Evolutionary conservation across 1,140 invertebrate species (phyloP).

Genomic region (Brachionus rubens): DNA sequence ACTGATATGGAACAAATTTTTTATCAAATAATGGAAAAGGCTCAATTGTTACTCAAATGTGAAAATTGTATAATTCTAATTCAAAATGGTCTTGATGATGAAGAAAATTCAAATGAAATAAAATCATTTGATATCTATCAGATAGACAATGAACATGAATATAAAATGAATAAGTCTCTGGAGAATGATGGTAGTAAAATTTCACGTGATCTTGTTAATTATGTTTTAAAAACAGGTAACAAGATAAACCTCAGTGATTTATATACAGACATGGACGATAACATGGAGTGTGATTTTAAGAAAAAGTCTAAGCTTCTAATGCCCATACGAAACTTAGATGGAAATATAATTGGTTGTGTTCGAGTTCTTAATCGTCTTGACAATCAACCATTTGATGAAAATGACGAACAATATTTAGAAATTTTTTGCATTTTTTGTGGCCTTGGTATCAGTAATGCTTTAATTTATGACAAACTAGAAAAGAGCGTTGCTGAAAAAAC

Average conservation of each 20-base stretch:
- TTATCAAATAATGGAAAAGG: slow-evolving; percentile 62
- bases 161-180: slow-evolving; percentile 45
- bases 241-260: slow-evolving; percentile 89
- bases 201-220: slow-evolving; percentile 76
- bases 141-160: slow-evolving; percentile 59
- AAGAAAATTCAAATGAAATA: slow-evolving; percentile 52
- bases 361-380: not conserved
- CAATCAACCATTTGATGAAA: slow-evolving; percentile 26
- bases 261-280: slow-evolving; percentile 73
- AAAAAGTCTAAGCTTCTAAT: slow-evolving; percentile 84
- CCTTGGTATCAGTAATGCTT: slow-evolving; percentile 90
- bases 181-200: not conserved
- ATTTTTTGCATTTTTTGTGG: slow-evolving; percentile 95
- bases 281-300: slow-evolving; percentile 82
- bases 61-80: slow-evolving; percentile 61
- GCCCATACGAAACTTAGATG: slow-evolving; percentile 88
- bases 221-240: slow-evolving; percentile 84
- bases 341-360: slow-evolving; percentile 58
- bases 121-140: slow-evolving; percentile 59
- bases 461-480: slow-evolving; percentile 77
- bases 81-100: slow-evolving; percentile 50
- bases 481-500: slow-evolving; percentile 92
- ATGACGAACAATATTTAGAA: slow-evolving; percentile 48
- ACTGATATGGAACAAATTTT: slow-evolving; percentile 63
- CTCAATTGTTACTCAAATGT: slow-evolving; percentile 62